phyloP scores from a whole-genome alignment of 2,797 vertebrate genomes.

The Poeciliopsis turneri region DNA sequence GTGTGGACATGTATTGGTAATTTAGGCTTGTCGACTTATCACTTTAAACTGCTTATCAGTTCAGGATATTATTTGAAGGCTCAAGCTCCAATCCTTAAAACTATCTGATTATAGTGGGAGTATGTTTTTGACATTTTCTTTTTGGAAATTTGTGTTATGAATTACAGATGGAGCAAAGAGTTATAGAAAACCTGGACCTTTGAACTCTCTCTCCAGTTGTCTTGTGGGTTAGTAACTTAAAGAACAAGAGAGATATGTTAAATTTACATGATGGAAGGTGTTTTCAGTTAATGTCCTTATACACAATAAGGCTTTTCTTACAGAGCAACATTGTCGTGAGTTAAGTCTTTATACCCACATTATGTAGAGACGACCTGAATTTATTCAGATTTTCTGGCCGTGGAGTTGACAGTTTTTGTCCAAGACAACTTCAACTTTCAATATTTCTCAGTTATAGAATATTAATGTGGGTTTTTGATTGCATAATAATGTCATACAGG shows the following conservation, averaged over 20 bases:
- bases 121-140: background rate
- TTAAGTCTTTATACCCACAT: background rate
- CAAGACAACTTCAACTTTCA: background rate
- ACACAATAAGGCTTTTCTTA: background rate
- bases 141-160: background rate
- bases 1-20: background rate
- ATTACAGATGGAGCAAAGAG: background rate
- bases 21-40: background rate
- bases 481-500: background rate
- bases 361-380: background rate
- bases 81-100: background rate
- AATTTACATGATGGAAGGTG: background rate
- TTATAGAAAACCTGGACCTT: background rate
- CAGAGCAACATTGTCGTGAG: background rate
- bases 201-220: background rate
- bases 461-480: background rate
- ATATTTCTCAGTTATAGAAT: background rate
- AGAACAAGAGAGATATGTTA: background rate
- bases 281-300: background rate
- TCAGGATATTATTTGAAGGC: background rate
- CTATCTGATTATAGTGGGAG: background rate
- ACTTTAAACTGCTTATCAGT: background rate
- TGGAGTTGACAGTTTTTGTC: background rate
- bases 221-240: background rate
- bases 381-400: background rate